Conservation (phyloP, 2,113 vertebrate species). For the cattle (Bos taurus) region ARS-UCD2.0 NC_037332.1:82611501-82612000, state of each 20-base stretch:
- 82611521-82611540: no score
- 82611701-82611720: constrained; percentile 32
- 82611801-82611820: background rate
- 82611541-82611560: no score
- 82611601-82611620: background rate
- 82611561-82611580: background rate
- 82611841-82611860: background rate
- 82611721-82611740: background rate
- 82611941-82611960: constrained; percentile 59
- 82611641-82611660: background rate
- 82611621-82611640: constrained; percentile 59
- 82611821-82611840: background rate
- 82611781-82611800: background rate
- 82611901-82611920: constrained; percentile 57
- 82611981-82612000: constrained; percentile 52
- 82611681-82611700: background rate
- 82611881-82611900: constrained; percentile 38
- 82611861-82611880: constrained; percentile 34
- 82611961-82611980: constrained; percentile 39
- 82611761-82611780: background rate
- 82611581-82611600: constrained; percentile 34
- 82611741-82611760: constrained; percentile 12
- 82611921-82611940: constrained; percentile 74
- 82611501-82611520: no score
- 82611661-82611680: background rate